Percentiles rank a stretch among this genome's conserved stretches.
Conservation (phyloP, 2,888 invertebrate genomes). For the Oscheius sp. region DNA sequence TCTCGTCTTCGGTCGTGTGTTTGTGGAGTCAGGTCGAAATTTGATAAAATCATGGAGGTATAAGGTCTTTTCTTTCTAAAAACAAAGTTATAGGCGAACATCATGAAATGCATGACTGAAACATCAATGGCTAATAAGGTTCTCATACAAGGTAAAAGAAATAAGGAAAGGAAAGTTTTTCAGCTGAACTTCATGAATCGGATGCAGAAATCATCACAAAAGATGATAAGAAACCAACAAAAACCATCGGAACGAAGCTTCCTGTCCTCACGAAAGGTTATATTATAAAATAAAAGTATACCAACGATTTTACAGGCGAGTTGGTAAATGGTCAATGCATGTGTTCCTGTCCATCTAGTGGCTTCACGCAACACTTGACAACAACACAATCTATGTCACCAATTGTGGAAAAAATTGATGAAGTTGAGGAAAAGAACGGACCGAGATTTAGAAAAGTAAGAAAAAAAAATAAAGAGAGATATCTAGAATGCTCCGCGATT, state of each 20-base stretch:
- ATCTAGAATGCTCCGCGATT: constrained; percentile 54
- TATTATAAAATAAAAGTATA: background rate
- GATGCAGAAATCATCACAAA: constrained; percentile 12
- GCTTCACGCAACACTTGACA: constrained; percentile 19
- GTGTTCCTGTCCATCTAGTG: constrained; percentile 55
- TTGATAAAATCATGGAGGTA: constrained; percentile 33
- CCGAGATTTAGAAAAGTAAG: constrained; percentile 35
- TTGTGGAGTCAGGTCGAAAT: constrained; percentile 58
- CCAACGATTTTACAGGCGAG: constrained; percentile 41
- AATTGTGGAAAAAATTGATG: background rate
- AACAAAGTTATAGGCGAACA: constrained; percentile 39
- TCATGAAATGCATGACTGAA: constrained; percentile 52
- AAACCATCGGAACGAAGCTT: background rate
- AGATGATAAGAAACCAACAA: constrained; percentile 2
- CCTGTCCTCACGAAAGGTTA: constrained; percentile 8
- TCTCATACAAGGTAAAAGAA: constrained; percentile 12
- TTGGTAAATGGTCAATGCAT: constrained; percentile 65
- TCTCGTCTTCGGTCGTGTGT: constrained; percentile 59
- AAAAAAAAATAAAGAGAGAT: background rate
- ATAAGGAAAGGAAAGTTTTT: background rate
- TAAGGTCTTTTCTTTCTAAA: background rate
- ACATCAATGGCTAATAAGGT: constrained; percentile 23
- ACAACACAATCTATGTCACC: background rate
- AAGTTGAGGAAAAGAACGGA: constrained; percentile 34
- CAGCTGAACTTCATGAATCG: constrained; percentile 24